Evolutionary conservation across 1,140 invertebrate genomes (phyloP), one percentile per base, ranked within the genome.

Genomic region (Brachionus paranguensis): DNA sequence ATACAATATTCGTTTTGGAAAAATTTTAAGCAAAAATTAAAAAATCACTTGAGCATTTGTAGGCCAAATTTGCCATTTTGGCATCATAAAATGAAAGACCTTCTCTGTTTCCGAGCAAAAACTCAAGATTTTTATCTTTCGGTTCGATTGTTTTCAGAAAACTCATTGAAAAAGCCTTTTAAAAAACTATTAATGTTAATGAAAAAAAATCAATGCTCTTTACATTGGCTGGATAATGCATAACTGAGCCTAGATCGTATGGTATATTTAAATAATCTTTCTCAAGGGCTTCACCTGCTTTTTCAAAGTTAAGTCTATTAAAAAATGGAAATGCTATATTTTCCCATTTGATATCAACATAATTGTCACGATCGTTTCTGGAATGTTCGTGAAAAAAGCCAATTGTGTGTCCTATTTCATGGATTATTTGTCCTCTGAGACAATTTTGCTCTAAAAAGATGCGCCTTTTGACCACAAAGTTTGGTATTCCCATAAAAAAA

Each of bases 371-470:
- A 79, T 89, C 88, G 24, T 86, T 86, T 60, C 88, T 78, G 50
- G 87, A 87, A 85, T 90, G 89, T 43, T 89, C 89, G 76, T 89
- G 88, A 86, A 86, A 88, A 85, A 89, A 88, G 8, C 88, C 88
- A 12, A 89, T 85, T n/a, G 87, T 86, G 84, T 89, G 88, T 11
- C 88, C 88, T 8, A 89, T 88, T 84, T 89, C 88, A 85, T 89
- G 88, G 5, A 86, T 76, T 5, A 84, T 17, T 47, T 84, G 83
- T 17, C 85, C 84, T 20, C 50, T 37, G 70, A 85, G 78, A 24
- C 43, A 55, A 47, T 74, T 45, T 29, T 24, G 2, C 14, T 84
- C 53, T 20, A 72, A 47, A 70, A 70, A 72, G 14, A 50, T 70
- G n/a, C 65, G 17, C 3, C 24, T 70, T 29, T n/a, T 53, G 43